Base-by-base conservation (phyloP, 2,113 vertebrate genomes). In the Peromyscus californicus region DNA sequence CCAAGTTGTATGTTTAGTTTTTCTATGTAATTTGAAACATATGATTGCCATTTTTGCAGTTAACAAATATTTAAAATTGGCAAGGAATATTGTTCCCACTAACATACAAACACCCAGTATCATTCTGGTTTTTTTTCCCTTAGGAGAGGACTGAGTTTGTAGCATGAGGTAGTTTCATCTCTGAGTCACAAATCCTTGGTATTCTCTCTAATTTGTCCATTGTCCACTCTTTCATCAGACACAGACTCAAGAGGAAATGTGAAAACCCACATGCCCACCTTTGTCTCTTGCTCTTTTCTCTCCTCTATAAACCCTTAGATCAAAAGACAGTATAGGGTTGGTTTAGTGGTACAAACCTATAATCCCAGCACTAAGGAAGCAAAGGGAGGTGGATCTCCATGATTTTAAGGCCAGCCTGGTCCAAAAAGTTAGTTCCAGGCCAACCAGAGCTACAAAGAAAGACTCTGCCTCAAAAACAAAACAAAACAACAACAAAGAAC, bases 61-160 rank as follows among this genome's bases (percentile, higher is more conserved):
- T 93, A 26, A 76, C 57, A 91, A 74, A 89, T 91, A 63, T 39
- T 95, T 96, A 82, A 94, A 91, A 95, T 83, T 72, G 76, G 45
- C 57, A 63, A 90, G 12, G 70, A 90, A 72, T 90, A 61, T 65
- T 19, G 31, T 84, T 96, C n/a, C 67, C 87, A 63, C n/a, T 65
- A 84, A 63, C 24, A 45, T 76, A 57, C 86, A 69, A 69, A 45
- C 16, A 19, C 36, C 54, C 54, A 92, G 31, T 82, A 24, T 48
- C 26, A 29, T 89, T 22, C 61, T 90, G 36, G 24, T 70, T 91
- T 91, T 89, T 12, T 93, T 48, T 48, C 45, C 4, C 31, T 57
- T 21, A 59, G 48, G 88, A 91, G 33, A 91, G 12, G 19, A 29
- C n/a, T 29, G 42, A 78, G 29, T 13, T 10, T 72, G 31, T 42